Conservation (phyloP, 1,140 invertebrate species). For the Colletes gigas region DNA sequence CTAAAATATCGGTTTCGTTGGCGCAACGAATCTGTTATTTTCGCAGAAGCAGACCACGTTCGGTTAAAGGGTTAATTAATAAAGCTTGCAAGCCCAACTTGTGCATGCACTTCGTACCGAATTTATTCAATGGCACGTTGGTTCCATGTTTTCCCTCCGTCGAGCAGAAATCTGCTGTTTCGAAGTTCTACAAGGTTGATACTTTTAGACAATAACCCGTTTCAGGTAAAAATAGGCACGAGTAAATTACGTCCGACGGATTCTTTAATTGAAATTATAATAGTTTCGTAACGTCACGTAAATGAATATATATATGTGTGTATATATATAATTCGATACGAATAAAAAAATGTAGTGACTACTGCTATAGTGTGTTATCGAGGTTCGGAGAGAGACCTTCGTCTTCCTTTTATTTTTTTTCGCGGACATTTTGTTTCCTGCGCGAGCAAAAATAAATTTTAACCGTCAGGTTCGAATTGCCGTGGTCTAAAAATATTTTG, state of each 20-base stretch:
- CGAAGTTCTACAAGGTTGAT: neutral
- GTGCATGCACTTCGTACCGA: neutral
- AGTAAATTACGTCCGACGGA: neutral
- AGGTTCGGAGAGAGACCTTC: neutral
- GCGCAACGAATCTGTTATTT: neutral
- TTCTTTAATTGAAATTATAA: neutral
- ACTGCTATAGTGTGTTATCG: neutral
- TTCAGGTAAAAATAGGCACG: neutral
- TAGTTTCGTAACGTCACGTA: neutral
- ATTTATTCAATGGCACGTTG: conserved; percentile 32
- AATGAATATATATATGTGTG: neutral
- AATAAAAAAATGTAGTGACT: neutral
- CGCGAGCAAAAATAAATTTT: too few relatives aligned
- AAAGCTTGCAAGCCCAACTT: neutral
- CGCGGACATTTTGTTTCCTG: too few relatives aligned
- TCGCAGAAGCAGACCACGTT: neutral
- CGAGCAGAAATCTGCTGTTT: neutral
- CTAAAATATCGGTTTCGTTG: too few relatives aligned
- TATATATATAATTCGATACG: too few relatives aligned
- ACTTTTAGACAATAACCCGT: neutral
- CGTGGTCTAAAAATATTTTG: too few relatives aligned
- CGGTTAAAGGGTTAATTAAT: conserved; percentile 34
- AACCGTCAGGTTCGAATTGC: neutral
- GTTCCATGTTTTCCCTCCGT: neutral
- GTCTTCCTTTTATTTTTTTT: neutral